Evolutionary conservation across 2,888 invertebrate genomes (phyloP).

Genomic region (Microctonus aethiopoides): DNA sequence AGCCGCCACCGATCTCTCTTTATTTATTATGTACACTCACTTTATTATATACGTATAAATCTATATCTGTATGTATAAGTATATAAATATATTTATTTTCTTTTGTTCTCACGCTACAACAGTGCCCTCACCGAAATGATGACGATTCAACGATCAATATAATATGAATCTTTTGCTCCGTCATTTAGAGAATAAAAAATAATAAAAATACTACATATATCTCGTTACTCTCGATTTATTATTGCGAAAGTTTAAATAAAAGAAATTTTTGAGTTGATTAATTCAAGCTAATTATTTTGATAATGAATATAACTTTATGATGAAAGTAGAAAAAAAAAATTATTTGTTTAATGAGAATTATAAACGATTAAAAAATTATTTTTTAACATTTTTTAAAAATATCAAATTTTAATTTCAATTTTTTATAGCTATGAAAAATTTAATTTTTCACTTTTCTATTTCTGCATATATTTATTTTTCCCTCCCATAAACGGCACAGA

Average conservation of each 20-base stretch:
- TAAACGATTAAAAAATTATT: too few relatives aligned
- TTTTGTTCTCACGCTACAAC: neutral
- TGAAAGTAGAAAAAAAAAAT: too few relatives aligned
- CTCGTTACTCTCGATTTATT: neutral
- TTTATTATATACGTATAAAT: neutral
- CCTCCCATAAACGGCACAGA: too few relatives aligned
- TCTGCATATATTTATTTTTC: too few relatives aligned
- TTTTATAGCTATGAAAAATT: too few relatives aligned
- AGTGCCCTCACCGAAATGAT: neutral
- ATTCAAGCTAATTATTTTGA: too few relatives aligned
- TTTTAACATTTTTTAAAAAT: too few relatives aligned
- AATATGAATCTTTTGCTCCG: neutral
- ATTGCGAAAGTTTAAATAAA: neutral
- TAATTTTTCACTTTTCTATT: too few relatives aligned
- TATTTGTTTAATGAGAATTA: too few relatives aligned
- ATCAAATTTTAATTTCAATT: too few relatives aligned
- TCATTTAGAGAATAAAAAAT: neutral
- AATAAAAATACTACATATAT: neutral
- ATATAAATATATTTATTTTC: neutral
- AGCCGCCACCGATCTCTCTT: neutral
- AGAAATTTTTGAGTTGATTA: neutral
- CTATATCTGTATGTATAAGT: too few relatives aligned
- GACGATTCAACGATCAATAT: neutral
- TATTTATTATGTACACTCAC: neutral
- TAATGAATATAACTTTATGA: too few relatives aligned